phyloP scores from a whole-genome alignment of 2,113 vertebrate genomes.

The Todiramphus saurophagus region DNA sequence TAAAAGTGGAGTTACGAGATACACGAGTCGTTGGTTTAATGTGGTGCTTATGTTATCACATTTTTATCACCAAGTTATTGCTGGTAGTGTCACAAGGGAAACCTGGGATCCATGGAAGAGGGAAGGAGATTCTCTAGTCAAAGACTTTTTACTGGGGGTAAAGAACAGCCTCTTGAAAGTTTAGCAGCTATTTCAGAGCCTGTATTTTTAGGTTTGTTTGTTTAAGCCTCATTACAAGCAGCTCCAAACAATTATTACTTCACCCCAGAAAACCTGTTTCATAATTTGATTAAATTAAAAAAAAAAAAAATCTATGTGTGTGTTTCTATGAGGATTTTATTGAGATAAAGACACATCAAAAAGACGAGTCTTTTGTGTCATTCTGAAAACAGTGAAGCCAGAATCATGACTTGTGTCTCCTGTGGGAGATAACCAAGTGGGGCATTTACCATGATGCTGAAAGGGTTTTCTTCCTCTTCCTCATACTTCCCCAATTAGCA shows the following conservation, averaged over 20 bases:
- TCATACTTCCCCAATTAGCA: not conserved
- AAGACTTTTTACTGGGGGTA: not conserved
- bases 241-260: not conserved
- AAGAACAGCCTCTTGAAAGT: not conserved
- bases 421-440: not conserved
- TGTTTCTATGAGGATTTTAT: not conserved
- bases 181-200: not conserved
- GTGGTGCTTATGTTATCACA: not conserved
- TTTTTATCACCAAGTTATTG: not conserved
- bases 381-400: not conserved
- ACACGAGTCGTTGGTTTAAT: not conserved
- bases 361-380: not conserved
- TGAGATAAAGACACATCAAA: not conserved
- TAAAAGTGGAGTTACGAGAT: not conserved
- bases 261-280: not conserved
- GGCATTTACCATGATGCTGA: constrained; percentile 12
- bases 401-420: not conserved
- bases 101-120: not conserved
- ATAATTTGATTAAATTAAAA: not conserved
- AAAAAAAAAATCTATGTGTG: accelerated
- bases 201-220: not conserved
- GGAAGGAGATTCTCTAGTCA: not conserved
- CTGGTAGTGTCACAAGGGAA: not conserved
- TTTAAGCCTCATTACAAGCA: not conserved
- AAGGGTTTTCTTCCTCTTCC: constrained; percentile 30